Conservation (phyloP, 2,888 invertebrate species). For the Euplexia lucipara region DNA sequence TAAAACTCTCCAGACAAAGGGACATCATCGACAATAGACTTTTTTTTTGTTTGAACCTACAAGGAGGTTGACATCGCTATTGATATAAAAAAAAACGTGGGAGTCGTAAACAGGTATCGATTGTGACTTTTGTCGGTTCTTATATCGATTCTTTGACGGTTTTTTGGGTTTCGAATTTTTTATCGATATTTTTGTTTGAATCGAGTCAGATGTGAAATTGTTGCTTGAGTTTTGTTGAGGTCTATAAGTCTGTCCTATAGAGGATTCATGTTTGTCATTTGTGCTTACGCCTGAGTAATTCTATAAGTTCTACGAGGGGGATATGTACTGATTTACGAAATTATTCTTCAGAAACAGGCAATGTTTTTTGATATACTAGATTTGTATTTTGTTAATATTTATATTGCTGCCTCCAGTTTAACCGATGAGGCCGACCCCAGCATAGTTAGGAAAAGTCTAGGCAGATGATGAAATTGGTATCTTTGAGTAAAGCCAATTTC, state of each 20-base stretch:
- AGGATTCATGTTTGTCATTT: slow-evolving; percentile 12
- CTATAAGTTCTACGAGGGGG: slow-evolving; percentile 1
- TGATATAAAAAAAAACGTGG: slow-evolving; percentile 74
- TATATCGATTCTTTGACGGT: slow-evolving; percentile 65
- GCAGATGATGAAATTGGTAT: no score
- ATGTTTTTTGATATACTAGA: no score
- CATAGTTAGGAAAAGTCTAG: no score
- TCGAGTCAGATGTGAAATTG: slow-evolving; percentile 62
- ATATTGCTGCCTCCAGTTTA: no score
- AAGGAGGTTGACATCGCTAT: slow-evolving; percentile 73
- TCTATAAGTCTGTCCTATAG: slow-evolving; percentile 3
- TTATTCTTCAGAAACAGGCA: no score
- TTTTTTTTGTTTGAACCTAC: slow-evolving; percentile 64
- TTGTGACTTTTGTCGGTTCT: slow-evolving; percentile 69
- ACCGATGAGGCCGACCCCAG: no score
- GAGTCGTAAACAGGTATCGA: slow-evolving; percentile 76
- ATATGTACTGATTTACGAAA: no score
- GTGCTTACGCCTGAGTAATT: slow-evolving; percentile 3
- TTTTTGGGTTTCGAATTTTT: slow-evolving; percentile 50
- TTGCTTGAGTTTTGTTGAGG: slow-evolving; percentile 41
- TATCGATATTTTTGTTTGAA: slow-evolving; percentile 58
- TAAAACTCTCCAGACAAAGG: slow-evolving; percentile 76
- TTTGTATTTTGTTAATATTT: no score
- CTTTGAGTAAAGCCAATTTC: background rate
- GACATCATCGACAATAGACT: slow-evolving; percentile 63